A percentile compares a stretch with the other conserved stretches of the same genome.
Conservation (phyloP, 2,888 invertebrate species). For the Volucella inflata region DNA sequence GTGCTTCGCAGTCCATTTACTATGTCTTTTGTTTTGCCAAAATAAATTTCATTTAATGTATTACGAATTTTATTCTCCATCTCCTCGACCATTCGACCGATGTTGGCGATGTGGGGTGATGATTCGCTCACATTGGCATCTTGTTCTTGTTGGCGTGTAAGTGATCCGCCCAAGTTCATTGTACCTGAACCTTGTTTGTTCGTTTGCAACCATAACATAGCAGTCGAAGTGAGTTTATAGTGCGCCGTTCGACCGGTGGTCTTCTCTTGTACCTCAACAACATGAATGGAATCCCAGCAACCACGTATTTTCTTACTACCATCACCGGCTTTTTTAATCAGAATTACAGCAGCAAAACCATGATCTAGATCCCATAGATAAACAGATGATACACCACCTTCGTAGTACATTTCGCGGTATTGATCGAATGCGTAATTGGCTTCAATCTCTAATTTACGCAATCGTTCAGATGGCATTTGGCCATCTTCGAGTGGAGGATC, state of each 20-base stretch:
- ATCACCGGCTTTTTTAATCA: conserved; percentile 99
- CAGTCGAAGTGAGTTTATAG: conserved; percentile 99
- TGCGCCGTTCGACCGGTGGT: conserved; percentile 96
- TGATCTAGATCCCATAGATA: conserved; percentile 99
- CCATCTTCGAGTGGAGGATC: conserved; percentile 99
- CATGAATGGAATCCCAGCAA: conserved; percentile 99
- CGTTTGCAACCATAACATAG: conserved; percentile 99
- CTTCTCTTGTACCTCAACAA: conserved; percentile 99
- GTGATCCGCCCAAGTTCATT: conserved; percentile 99
- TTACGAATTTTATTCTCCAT: conserved; percentile 99
- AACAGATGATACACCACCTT: conserved; percentile 99
- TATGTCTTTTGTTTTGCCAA: conserved; percentile 99
- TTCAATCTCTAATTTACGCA: conserved; percentile 97
- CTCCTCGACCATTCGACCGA: conserved; percentile 99
- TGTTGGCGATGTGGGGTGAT: conserved; percentile 98
- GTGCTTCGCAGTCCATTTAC: conserved; percentile 95
- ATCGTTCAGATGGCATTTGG: conserved; percentile 97
- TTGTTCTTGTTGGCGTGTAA: conserved; percentile 98
- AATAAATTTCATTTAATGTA: conserved; percentile 99
- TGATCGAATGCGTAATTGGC: conserved; percentile 99
- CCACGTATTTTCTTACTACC: conserved; percentile 99
- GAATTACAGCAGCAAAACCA: conserved; percentile 98
- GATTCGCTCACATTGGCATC: conserved; percentile 96
- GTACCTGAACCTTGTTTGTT: conserved; percentile 98
- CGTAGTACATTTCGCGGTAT: conserved; percentile 99